Evolutionary conservation across 2,888 invertebrate genomes (phyloP), one percentile per base, ranked within the genome.

Genomic region (Thyatira batis): DNA sequence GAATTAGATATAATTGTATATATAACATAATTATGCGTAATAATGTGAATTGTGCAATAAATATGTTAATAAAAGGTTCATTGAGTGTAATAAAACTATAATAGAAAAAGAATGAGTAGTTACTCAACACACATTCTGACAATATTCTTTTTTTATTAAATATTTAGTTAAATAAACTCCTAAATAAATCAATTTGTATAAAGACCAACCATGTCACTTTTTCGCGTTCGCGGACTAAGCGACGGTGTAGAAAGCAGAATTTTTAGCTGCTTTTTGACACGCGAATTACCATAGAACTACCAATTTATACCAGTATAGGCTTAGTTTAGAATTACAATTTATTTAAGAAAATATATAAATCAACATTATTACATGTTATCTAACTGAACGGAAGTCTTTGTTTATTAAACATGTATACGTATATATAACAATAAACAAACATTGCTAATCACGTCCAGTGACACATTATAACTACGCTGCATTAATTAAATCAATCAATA

Each of bases 1-100:
- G 20, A 10, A 44, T 23, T 73, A 58, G 25, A 49, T 21, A 54
- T 50, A 33, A 1, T 13, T 0, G 33, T 33, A 5, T 13, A 33
- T 3, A 33, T 33, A 33, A 33, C 9, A 11, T 30, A 30, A n/a
- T n/a, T n/a, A 30, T 39, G 39, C 17, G 17, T 17, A 39, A 17
- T 13, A 23, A 13, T 8, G 17, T 39, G n/a, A 17, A 39, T 39
- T 13, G 3, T n/a, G 17, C 39, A 39, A 39, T 39, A 39, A 39
- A 39, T 39, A 17, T 17, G 39, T 17, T n/a, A 4, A 5, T 17
- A 17, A 0, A 39, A 6, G 13, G 5, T 13, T 13, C n/a, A 13
- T n/a, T 13, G 11, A 33, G 1, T n/a, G 1, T 30, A 11, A 1
- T 11, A 11, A 30, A 11, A 11, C n/a, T n/a, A 9, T 10, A 11